Evolutionary conservation across 1,140 invertebrate species (phyloP).

Genomic region (Trichogramma pretiosum): DNA sequence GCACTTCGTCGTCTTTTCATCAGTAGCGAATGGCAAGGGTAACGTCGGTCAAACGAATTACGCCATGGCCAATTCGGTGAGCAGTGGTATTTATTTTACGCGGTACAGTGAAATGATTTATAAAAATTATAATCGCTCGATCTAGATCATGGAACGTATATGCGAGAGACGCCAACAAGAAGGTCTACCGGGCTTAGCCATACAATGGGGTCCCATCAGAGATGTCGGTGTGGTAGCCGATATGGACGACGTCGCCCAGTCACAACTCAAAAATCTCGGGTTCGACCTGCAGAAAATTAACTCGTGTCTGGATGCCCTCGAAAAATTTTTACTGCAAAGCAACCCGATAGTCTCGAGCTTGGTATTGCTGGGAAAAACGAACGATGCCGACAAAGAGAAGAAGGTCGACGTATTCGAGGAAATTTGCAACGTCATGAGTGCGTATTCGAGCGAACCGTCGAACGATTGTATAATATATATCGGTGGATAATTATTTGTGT

Average conservation of each 20-base stretch:
- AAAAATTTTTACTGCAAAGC: constrained; percentile 50
- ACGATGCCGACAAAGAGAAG: too few species aligned
- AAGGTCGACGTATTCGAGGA: constrained; percentile 28
- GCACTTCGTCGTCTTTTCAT: constrained; percentile 63
- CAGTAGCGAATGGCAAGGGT: constrained; percentile 65
- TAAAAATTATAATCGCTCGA: not conserved
- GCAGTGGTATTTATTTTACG: not conserved
- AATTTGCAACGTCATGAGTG: constrained; percentile 39
- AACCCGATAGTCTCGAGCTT: constrained; percentile 53
- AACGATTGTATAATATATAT: constrained; percentile 19
- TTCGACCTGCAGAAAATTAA: constrained; percentile 58
- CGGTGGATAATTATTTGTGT: not conserved
- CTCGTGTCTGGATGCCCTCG: constrained; percentile 49
- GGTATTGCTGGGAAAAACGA: too few species aligned
- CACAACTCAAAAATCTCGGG: constrained; percentile 49
- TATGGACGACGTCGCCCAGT: constrained; percentile 56
- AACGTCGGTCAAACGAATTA: constrained; percentile 74
- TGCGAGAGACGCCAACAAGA: constrained; percentile 44
- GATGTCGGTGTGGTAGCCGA: constrained; percentile 53
- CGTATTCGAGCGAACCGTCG: constrained; percentile 45
- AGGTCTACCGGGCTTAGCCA: constrained; percentile 48
- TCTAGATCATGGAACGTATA: constrained; percentile 47
- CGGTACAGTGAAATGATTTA: too few species aligned
- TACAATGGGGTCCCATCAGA: constrained; percentile 53
- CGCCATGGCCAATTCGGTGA: constrained; percentile 46